phyloP scores from a whole-genome alignment of 2,888 invertebrate species.

The Macrophya alboannulata region DNA sequence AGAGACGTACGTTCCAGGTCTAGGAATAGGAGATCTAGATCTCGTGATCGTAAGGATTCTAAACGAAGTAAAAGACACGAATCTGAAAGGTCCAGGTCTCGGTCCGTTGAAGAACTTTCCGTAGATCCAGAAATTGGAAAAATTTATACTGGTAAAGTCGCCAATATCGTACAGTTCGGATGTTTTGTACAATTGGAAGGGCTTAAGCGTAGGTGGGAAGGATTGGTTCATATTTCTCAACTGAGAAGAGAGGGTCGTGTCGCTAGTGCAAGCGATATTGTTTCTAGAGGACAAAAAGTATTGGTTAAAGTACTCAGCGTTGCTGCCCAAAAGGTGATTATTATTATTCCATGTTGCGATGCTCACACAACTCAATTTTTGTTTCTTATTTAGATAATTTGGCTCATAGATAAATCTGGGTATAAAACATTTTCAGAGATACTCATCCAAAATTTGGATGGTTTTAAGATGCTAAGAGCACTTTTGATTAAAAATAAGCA shows the following conservation, averaged over 20 bases:
- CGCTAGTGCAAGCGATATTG: conserved; percentile 96
- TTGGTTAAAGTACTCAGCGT: conserved; percentile 94
- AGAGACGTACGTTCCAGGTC: conserved; percentile 72
- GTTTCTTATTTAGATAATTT: background rate
- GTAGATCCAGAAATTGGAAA: conserved; percentile 91
- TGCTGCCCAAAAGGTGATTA: conserved; percentile 88
- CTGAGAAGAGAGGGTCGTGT: conserved; percentile 96
- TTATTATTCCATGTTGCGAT: background rate
- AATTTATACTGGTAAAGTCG: conserved; percentile 96
- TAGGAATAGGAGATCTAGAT: conserved; percentile 63
- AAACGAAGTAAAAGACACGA: conserved; percentile 73
- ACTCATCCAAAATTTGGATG: background rate
- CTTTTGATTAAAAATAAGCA: background rate
- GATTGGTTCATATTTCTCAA: conserved; percentile 98
- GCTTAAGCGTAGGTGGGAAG: conserved; percentile 94
- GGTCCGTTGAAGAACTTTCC: conserved; percentile 83
- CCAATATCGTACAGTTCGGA: conserved; percentile 98
- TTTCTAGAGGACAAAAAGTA: conserved; percentile 93
- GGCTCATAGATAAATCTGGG: too few relatives aligned
- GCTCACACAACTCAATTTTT: background rate
- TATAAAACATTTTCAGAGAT: too few relatives aligned
- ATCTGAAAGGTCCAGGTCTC: conserved; percentile 70
- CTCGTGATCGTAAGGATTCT: conserved; percentile 68
- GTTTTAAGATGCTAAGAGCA: background rate
- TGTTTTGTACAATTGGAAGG: conserved; percentile 98